A percentile compares a stretch with the other conserved stretches of the same genome.
phyloP scores from a whole-genome alignment of 2,797 vertebrate genomes.

The Coluber constrictor region DNA sequence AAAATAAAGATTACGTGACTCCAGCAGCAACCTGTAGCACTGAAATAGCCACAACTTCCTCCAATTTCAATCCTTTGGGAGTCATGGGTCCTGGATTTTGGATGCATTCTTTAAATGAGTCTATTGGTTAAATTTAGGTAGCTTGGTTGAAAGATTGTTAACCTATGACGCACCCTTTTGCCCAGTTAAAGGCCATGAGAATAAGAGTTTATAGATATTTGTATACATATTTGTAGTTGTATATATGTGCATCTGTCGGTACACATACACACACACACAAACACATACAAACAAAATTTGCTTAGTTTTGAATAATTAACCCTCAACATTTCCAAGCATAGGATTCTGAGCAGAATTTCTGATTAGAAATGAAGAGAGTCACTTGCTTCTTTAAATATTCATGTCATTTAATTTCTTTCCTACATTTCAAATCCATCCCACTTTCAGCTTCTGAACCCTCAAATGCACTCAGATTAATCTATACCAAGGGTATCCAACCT shows the following conservation, averaged over 20 bases:
- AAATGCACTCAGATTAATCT: background rate
- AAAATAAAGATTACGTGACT: background rate
- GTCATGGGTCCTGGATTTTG: background rate
- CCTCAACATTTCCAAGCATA: background rate
- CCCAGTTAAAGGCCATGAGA: background rate
- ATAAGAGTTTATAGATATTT: background rate
- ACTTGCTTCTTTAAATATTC: background rate
- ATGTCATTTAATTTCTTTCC: background rate
- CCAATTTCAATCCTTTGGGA: background rate
- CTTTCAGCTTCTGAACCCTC: background rate
- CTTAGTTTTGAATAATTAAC: background rate
- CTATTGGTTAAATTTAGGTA: background rate
- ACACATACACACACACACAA: background rate
- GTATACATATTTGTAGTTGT: background rate
- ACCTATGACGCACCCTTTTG: background rate
- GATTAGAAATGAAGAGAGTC: background rate
- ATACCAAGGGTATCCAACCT: too few relatives aligned
- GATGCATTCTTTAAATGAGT: background rate
- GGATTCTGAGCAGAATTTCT: background rate
- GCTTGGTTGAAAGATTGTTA: background rate
- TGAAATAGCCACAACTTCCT: background rate
- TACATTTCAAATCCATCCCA: background rate
- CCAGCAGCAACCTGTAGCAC: background rate
- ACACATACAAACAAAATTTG: background rate
- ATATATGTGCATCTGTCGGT: background rate